These are phyloP conservation scores for Cinclus mexicanus DNA, from an alignment of 2,113 vertebrate genomes.

Conservation along the genomic window DNA sequence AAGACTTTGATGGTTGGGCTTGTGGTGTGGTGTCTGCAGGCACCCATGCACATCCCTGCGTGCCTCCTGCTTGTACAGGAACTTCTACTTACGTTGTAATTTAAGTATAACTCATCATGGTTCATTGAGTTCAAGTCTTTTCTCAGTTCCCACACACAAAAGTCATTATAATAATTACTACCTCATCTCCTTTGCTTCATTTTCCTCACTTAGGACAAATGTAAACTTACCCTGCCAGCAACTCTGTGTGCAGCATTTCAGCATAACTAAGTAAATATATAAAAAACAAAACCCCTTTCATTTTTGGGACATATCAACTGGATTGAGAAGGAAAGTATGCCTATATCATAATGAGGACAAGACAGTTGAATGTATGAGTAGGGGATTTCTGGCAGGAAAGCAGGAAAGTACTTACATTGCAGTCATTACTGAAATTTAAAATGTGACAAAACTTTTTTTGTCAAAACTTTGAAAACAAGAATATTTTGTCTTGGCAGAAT, in stretches of 20 bases:
- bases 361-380: fast-evolving
- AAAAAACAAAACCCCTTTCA: not conserved
- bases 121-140: not conserved
- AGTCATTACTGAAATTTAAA: not conserved
- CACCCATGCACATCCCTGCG: not conserved
- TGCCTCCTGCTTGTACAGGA: not conserved
- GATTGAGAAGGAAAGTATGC: not conserved
- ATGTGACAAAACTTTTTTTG: not conserved
- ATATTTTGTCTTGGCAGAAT: not conserved
- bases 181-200: not conserved
- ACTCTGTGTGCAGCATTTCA: not conserved
- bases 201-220: not conserved
- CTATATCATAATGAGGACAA: not conserved
- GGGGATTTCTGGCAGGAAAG: not conserved
- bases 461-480: not conserved
- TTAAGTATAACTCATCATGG: not conserved
- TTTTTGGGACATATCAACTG: not conserved
- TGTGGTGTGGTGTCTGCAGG: not conserved
- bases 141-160: not conserved
- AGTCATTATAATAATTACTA: not conserved
- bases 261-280: not conserved
- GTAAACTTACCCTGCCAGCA: not conserved
- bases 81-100: not conserved
- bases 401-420: not conserved
- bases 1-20: not conserved